Percentiles rank a stretch among this genome's conserved stretches.
Conservation (phyloP, 2,113 vertebrate species). For the Gymnarchus niloticus region DNA sequence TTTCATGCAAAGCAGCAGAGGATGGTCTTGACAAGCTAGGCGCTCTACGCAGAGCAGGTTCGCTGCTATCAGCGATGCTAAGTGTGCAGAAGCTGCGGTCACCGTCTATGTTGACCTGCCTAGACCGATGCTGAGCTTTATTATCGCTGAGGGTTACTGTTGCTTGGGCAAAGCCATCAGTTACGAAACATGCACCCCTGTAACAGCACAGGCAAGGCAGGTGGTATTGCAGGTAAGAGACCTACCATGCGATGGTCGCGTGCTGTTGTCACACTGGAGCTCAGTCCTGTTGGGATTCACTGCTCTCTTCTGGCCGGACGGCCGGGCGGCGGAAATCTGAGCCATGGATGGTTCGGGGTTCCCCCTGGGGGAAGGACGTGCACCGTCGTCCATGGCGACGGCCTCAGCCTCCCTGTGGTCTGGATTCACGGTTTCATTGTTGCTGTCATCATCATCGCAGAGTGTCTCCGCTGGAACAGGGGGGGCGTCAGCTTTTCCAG, state of each 20-base stretch:
- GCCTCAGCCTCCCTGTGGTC: not conserved
- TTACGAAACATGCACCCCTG: not conserved
- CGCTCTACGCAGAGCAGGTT: too few species aligned
- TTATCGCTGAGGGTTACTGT: not conserved
- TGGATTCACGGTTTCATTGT: not conserved
- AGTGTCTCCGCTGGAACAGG: not conserved
- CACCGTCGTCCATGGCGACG: not conserved
- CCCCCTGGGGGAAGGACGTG: not conserved
- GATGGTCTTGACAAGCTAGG: too few species aligned
- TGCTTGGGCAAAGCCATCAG: not conserved
- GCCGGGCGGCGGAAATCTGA: not conserved
- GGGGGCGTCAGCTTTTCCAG: not conserved
- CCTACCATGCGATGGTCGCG: constrained; percentile 8
- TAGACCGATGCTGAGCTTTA: too few species aligned
- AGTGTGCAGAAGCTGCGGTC: too few species aligned
- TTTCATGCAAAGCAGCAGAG: too few species aligned
- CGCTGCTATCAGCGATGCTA: too few species aligned
- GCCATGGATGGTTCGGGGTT: not conserved
- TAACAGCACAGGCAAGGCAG: not conserved
- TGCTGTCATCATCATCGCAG: not conserved
- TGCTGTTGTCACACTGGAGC: not conserved
- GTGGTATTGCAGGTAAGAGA: not conserved
- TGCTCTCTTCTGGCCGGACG: not conserved
- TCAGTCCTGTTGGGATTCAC: not conserved
- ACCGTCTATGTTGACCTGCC: too few species aligned